Base-by-base conservation (phyloP, 2,113 vertebrate genomes). In the Peucedramus taeniatus region DNA sequence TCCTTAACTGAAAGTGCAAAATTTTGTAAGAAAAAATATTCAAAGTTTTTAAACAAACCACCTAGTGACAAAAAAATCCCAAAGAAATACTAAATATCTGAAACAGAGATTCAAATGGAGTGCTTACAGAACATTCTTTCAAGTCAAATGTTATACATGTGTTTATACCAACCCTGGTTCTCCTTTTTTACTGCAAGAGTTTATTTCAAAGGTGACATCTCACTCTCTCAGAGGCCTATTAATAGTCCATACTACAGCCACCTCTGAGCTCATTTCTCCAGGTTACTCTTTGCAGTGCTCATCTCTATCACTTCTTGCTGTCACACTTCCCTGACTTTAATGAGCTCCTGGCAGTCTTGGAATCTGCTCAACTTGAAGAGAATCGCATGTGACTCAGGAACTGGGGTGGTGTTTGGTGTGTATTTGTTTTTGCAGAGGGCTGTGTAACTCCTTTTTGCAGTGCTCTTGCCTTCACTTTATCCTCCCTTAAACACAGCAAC, bases 251-350 rank as follows among this genome's bases (percentile, higher is more conserved):
- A 51, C 10, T 40, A 90, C 76, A 83, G 56, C 64, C 76, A 90
- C 72, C 68, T 82, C 60, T 82, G 40, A 94, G 64, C 18, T 74
- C n/a, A 71, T 81, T 90, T 90, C 37, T 83, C 40, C 51, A 86
- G 76, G 65, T 81, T 64, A 60, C 37, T 13, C 40, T 76, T 92
- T 57, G 60, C 83, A 95, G 76, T 56, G 71, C 15, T 95, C 51
- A 88, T 71, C 76, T 78, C 44, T 78, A 75, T 39, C 71, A 60
- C 44, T 40, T 77, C 83, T 90, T 68, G 50, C 28, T 87, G 64
- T 35, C 69, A 90, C 64, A 86, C 64, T 47, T 88, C 72, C 23
- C 49, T 75, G 79, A 60, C 54, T 95, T 95, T 94, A 96, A 96
- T 89, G 76, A 94, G 92, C 49, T 88, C 51, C 39, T 89, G 51